These are phyloP conservation scores for Telmatochromis brichardi DNA, from an alignment of 2,113 vertebrate species.

Conservation along the genomic window DNA sequence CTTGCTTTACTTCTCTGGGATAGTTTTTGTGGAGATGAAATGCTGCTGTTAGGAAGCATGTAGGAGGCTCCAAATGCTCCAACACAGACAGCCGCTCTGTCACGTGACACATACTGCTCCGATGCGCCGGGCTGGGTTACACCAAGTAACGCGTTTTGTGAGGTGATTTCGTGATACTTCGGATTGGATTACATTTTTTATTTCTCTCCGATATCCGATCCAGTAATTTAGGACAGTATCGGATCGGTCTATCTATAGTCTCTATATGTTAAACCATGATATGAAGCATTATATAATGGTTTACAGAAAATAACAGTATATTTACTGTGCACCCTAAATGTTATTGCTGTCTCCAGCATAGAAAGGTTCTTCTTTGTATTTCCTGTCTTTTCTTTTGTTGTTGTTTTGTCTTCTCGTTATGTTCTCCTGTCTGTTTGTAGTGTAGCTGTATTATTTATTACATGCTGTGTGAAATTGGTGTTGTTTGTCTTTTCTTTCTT, in stretches of 20 bases:
- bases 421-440: accelerated
- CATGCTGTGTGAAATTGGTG: background rate
- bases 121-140: too few species aligned
- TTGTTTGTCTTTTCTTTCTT: background rate
- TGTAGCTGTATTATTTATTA: accelerated
- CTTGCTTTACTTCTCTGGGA: too few species aligned
- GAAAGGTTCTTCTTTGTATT: background rate
- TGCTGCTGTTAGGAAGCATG: too few species aligned
- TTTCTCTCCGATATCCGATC: too few species aligned
- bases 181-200: too few species aligned
- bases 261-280: background rate
- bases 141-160: too few species aligned
- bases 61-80: too few species aligned
- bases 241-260: accelerated
- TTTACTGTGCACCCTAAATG: background rate
- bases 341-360: accelerated
- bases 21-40: too few species aligned
- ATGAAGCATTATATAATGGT: accelerated
- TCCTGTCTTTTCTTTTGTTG: background rate
- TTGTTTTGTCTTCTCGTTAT: background rate
- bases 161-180: too few species aligned
- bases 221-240: background rate
- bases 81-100: too few species aligned
- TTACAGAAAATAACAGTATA: accelerated
- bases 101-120: too few species aligned